phyloP scores from a whole-genome alignment of 2,888 invertebrate species.

The Agrotis segetum region DNA sequence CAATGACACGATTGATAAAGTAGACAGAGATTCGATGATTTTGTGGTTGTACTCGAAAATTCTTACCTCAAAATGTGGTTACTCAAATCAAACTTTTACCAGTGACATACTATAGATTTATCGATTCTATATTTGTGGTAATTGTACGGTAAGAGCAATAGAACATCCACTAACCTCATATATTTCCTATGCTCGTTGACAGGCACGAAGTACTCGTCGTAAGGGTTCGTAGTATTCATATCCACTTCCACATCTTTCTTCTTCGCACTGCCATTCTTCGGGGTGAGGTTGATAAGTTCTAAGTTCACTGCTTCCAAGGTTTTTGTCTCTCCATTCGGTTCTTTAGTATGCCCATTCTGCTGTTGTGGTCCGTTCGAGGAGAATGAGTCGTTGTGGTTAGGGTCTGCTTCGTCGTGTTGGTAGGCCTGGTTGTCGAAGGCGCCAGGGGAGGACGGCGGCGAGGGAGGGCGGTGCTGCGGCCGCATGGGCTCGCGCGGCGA shows the following conservation, averaged over 20 bases:
- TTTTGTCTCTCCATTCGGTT: constrained; percentile 86
- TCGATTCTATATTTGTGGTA: not conserved
- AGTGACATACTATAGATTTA: not conserved
- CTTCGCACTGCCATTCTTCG: constrained; percentile 90
- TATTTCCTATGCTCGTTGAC: constrained; percentile 96
- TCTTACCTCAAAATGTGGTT: not conserved
- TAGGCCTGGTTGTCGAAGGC: constrained; percentile 88
- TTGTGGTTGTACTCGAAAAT: not conserved
- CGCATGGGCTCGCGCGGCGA: constrained; percentile 88
- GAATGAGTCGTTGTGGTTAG: constrained; percentile 89
- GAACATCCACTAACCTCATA: constrained; percentile 92
- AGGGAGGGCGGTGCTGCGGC: constrained; percentile 87
- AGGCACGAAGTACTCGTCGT: constrained; percentile 96
- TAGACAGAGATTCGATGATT: too few species aligned
- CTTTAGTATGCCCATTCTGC: constrained; percentile 84
- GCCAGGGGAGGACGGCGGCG: constrained; percentile 80
- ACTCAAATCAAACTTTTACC: not conserved
- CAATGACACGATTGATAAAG: not conserved
- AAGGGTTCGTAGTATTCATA: constrained; percentile 93
- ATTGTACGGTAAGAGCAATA: not conserved
- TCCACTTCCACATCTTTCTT: constrained; percentile 93
- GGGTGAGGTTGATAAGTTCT: constrained; percentile 94
- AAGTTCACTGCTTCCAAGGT: constrained; percentile 94
- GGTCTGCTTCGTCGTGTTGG: constrained; percentile 85
- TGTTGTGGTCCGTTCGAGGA: constrained; percentile 82